phyloP scores from a whole-genome alignment of 2,113 vertebrate genomes.

The Takifugu flavidus region DNA sequence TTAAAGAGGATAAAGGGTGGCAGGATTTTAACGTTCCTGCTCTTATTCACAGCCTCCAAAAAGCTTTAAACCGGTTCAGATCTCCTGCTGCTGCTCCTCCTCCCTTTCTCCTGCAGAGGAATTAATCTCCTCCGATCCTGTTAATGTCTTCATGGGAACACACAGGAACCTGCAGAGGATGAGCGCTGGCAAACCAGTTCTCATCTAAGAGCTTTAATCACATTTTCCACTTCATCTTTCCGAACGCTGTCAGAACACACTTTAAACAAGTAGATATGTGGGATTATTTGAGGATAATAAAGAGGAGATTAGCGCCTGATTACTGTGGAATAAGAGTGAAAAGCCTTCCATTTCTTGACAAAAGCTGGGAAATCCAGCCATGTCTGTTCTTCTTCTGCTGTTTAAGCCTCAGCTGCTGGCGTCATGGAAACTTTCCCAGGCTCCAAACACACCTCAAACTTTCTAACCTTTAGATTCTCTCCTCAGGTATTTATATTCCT shows the following conservation, averaged over 20 bases:
- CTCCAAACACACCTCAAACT: too few relatives aligned
- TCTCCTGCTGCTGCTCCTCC: conserved; percentile 22
- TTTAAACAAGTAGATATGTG: conserved; percentile 3
- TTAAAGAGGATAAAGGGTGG: too few relatives aligned
- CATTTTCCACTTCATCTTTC: conserved; percentile 5
- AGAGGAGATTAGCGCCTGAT: conserved; percentile 31
- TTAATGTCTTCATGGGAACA: neutral
- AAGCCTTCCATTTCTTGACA: neutral
- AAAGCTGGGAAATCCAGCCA: neutral
- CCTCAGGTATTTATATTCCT: too few relatives aligned
- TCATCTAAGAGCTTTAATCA: conserved; percentile 1
- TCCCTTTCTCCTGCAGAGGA: conserved; percentile 4
- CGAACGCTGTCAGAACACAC: neutral
- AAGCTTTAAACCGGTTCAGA: conserved; percentile 10
- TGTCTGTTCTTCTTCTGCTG: neutral
- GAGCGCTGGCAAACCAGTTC: too few relatives aligned
- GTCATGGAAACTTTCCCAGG: too few relatives aligned
- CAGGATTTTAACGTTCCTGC: conserved; percentile 1
- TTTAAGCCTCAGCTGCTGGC: too few relatives aligned
- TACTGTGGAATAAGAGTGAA: conserved; percentile 11
- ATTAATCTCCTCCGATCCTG: conserved; percentile 18
- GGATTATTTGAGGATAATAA: conserved; percentile 24
- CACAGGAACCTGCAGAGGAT: too few relatives aligned
- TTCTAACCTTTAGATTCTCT: too few relatives aligned
- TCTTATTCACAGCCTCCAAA: conserved; percentile 8